Evolutionary conservation across 2,797 vertebrate species (phyloP).

Genomic region (Heterohyrax brucei): DNA sequence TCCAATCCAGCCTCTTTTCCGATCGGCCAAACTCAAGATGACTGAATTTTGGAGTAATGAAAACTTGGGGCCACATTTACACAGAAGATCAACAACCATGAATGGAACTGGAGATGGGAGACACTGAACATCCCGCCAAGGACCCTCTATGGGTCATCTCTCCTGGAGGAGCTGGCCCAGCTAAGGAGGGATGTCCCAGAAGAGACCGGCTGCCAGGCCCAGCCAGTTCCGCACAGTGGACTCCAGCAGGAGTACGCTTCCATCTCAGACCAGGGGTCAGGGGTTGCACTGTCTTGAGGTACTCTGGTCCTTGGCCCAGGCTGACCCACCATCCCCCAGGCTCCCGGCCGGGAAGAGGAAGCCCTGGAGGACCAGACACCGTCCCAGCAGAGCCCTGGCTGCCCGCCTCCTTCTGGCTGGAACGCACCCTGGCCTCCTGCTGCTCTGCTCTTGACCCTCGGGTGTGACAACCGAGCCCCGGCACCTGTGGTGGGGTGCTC

Average conservation of each 20-base stretch:
- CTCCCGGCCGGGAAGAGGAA: background rate
- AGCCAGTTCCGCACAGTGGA: background rate
- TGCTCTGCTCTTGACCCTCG: background rate
- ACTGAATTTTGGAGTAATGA: background rate
- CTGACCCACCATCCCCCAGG: background rate
- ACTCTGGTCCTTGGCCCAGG: background rate
- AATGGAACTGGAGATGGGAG: background rate
- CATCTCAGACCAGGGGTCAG: background rate
- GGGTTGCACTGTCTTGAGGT: background rate
- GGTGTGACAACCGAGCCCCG: background rate
- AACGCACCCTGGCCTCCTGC: too few relatives aligned
- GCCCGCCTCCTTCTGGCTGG: background rate
- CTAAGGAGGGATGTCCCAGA: background rate
- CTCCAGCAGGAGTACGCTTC: too few relatives aligned
- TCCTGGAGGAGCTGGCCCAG: background rate
- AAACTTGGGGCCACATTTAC: background rate
- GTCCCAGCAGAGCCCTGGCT: background rate
- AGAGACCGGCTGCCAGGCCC: background rate
- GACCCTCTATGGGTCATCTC: background rate
- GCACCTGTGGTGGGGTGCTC: too few relatives aligned
- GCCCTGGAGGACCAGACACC: background rate
- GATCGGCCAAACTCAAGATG: background rate
- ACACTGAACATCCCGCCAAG: accelerated
- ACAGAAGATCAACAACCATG: background rate
- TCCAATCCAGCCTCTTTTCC: background rate